Percentiles rank a stretch among this genome's conserved stretches.
Evolutionary conservation across 1,140 invertebrate species (phyloP).

Genomic region (Sycobia sp.): DNA sequence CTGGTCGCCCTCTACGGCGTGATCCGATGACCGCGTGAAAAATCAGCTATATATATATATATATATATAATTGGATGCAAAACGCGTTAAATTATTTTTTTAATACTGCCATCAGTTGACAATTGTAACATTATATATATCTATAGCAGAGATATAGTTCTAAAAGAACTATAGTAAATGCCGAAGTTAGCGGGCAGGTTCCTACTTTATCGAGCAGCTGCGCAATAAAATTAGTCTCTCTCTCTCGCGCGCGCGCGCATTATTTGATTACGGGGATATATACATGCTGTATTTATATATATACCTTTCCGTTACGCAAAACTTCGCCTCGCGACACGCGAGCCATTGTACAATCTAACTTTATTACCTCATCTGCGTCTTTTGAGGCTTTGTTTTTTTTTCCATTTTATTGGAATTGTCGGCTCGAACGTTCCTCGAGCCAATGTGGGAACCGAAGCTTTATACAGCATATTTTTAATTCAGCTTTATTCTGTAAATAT

Average conservation of each 20-base stretch:
- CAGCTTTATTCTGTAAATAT: slow-evolving; percentile 1
- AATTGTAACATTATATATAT: too few species aligned
- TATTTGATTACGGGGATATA: background rate
- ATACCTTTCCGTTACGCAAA: slow-evolving; percentile 25
- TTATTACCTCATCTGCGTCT: slow-evolving; percentile 23
- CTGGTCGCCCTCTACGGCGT: background rate
- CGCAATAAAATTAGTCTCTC: background rate
- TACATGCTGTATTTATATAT: too few species aligned
- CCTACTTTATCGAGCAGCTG: slow-evolving; percentile 8
- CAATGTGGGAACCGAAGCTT: background rate
- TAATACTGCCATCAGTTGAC: too few species aligned
- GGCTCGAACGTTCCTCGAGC: slow-evolving; percentile 1
- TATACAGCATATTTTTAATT: slow-evolving; percentile 27
- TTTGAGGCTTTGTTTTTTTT: slow-evolving; percentile 22
- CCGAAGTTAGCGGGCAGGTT: slow-evolving; percentile 3
- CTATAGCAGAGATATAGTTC: too few species aligned
- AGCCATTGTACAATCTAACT: slow-evolving; percentile 35
- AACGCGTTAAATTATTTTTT: slow-evolving; percentile 2
- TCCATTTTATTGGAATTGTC: slow-evolving; percentile 13
- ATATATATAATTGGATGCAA: too few species aligned
- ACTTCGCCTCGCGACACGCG: slow-evolving; percentile 25
- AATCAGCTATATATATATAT: background rate
- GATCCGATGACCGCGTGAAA: background rate
- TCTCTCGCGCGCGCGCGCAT: background rate
- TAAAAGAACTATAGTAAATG: too few species aligned